phyloP scores from a whole-genome alignment of 2,797 vertebrate genomes.

The Valencia hispanica region DNA sequence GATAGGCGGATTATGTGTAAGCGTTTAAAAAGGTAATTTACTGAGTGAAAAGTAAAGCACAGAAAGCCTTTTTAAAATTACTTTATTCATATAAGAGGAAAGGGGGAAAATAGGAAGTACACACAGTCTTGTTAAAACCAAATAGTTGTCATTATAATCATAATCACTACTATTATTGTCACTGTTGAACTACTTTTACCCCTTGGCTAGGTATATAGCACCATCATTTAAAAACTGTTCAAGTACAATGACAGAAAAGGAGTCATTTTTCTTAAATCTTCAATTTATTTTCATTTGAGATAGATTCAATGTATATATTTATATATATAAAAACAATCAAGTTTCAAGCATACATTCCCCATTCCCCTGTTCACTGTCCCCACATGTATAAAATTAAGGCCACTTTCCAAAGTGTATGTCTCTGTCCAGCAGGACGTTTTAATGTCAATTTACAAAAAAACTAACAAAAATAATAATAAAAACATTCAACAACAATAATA shows the following conservation, averaged over 20 bases:
- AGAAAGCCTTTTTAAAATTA: slow-evolving; percentile 71
- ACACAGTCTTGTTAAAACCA: slow-evolving; percentile 63
- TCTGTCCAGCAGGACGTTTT: slow-evolving; percentile 87
- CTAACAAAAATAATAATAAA: slow-evolving; percentile 45
- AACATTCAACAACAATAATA: slow-evolving; percentile 82
- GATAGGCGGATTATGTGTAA: slow-evolving; percentile 13
- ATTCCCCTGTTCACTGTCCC: slow-evolving; percentile 76
- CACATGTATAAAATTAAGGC: slow-evolving; percentile 83
- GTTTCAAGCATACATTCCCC: slow-evolving; percentile 76
- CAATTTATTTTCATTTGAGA: slow-evolving; percentile 81
- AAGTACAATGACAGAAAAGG: slow-evolving; percentile 73
- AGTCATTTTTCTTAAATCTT: slow-evolving; percentile 75
- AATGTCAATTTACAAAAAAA: slow-evolving; percentile 81
- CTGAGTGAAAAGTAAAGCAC: slow-evolving; percentile 68
- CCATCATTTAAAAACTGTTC: slow-evolving; percentile 63
- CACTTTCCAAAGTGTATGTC: slow-evolving; percentile 83
- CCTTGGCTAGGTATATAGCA: slow-evolving; percentile 56
- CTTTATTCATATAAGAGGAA: slow-evolving; percentile 75
- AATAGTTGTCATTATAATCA: slow-evolving; percentile 73
- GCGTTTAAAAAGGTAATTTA: slow-evolving; percentile 1
- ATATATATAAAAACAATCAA: slow-evolving; percentile 77
- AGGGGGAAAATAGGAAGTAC: slow-evolving; percentile 56
- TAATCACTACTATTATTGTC: slow-evolving; percentile 78
- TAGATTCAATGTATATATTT: slow-evolving; percentile 70
- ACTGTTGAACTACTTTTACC: slow-evolving; percentile 50